A percentile compares a stretch with the other conserved stretches of the same genome.
Conservation (phyloP, 2,797 vertebrate species). For the Lindbergichthys nudifrons region DNA sequence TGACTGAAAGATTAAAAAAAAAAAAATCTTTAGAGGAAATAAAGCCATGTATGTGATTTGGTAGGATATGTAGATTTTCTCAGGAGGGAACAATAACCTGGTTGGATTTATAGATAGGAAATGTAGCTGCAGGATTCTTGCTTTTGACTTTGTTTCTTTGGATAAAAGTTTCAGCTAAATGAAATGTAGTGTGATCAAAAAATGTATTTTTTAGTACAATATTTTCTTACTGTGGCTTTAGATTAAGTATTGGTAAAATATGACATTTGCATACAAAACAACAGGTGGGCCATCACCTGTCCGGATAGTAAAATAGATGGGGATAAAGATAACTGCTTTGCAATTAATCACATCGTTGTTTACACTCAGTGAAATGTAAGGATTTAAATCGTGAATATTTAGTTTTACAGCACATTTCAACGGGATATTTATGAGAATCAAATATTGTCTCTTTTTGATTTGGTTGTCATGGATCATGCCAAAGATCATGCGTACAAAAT, state of each 20-base stretch:
- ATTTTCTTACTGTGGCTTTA: background rate
- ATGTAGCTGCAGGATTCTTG: too few relatives aligned
- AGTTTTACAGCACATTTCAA: background rate
- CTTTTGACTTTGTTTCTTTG: too few relatives aligned
- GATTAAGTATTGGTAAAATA: constrained; percentile 20
- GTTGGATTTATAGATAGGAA: too few relatives aligned
- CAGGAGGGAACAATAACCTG: background rate
- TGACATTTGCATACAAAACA: constrained; percentile 4
- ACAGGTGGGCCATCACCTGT: background rate
- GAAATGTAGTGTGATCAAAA: too few relatives aligned
- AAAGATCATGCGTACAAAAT: constrained; percentile 34
- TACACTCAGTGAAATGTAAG: background rate
- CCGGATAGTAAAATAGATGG: background rate
- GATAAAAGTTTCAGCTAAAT: too few relatives aligned
- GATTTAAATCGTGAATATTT: background rate
- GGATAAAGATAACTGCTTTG: background rate
- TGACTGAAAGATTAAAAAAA: background rate
- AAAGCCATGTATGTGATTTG: constrained; percentile 1
- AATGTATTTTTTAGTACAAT: background rate
- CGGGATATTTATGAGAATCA: constrained; percentile 25
- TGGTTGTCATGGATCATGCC: constrained; percentile 19
- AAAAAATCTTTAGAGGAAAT: background rate
- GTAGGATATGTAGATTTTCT: background rate
- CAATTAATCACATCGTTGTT: background rate
- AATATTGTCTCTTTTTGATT: constrained; percentile 28